Evolutionary conservation across 2,888 invertebrate genomes (phyloP), one percentile per base, ranked within the genome.

Genomic region (Lamellibrachia satsuma): DNA sequence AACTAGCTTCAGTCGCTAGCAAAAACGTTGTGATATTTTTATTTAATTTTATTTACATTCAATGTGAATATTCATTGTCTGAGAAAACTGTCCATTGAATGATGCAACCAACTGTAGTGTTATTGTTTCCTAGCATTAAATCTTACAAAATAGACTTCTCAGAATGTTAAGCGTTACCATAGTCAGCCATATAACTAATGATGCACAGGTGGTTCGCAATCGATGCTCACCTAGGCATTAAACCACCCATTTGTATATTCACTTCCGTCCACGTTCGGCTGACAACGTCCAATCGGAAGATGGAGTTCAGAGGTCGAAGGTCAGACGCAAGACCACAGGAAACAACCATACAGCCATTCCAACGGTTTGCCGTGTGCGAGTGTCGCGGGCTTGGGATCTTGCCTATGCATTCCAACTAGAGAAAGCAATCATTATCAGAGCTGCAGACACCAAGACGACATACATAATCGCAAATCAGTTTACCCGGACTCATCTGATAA

Each of bases 211-310:
- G 52, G 39, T 39, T 39, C 39, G 39, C 39, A 39, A 52, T 91
- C 55, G 52, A 39, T 91, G 3, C 52, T 57, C 52, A 52, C 91
- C 8, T 75, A 75, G 75, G 75, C n/a, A 15, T 75, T 75, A 75
- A 75, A 75, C 75, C 2, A n/a, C n/a, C n/a, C 75, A 15, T n/a
- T 75, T 22, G 75, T 75, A 75, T 15, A 92, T 93, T 93, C 93
- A 96, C 96, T 95, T 95, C 93, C 75, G 94, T 94, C 95, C 96
- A 96, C 2, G 90, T 92, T 90, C 93, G 75, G 22, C 75, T 75
- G 75, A 75, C 22, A n/a, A 75, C 75, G 6, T 75, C 75, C 75
- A 75, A 75, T 15, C 75, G 75, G 75, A 75, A 75, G 22, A 75
- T 75, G 75, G 75, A 75, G 15, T 75, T 75, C 75, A 75, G 22